phyloP scores from a whole-genome alignment of 2,797 vertebrate species.

The Decapterus maruadsi region DNA sequence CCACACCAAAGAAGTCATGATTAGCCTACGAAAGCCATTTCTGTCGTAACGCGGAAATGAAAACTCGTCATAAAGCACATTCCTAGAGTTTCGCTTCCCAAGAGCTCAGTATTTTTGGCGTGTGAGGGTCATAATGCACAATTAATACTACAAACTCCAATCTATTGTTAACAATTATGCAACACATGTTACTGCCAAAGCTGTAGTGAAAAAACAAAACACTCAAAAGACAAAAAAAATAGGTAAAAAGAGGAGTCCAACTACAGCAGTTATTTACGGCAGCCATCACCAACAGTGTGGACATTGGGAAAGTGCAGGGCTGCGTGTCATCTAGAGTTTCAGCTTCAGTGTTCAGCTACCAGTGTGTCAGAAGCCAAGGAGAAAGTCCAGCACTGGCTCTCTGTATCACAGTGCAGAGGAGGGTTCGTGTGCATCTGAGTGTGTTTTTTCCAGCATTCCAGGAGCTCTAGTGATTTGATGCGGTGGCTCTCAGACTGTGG shows the following conservation, averaged over 20 bases:
- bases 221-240: constrained; percentile 7
- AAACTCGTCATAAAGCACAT: neutral
- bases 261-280: constrained; percentile 46
- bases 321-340: constrained; percentile 35
- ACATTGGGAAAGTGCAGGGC: constrained; percentile 15
- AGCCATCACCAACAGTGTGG: constrained; percentile 25
- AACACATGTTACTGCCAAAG: constrained; percentile 44
- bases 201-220: constrained; percentile 35
- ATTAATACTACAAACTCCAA: constrained; percentile 28
- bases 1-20: neutral
- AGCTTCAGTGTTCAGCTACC: constrained; percentile 68
- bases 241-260: constrained; percentile 24
- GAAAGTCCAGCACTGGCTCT: constrained; percentile 42
- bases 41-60: neutral
- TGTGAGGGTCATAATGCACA: constrained; percentile 26
- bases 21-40: neutral
- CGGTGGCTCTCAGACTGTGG: constrained; percentile 15
- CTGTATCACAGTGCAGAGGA: constrained; percentile 58
- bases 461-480: constrained; percentile 37
- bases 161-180: constrained; percentile 12
- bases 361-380: constrained; percentile 32
- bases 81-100: constrained; percentile 17
- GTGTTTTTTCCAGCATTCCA: constrained; percentile 70
- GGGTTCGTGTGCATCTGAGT: constrained; percentile 35
- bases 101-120: constrained; percentile 28